Conservation (phyloP, 2,888 invertebrate genomes). For the Diarsia dahlii region DNA sequence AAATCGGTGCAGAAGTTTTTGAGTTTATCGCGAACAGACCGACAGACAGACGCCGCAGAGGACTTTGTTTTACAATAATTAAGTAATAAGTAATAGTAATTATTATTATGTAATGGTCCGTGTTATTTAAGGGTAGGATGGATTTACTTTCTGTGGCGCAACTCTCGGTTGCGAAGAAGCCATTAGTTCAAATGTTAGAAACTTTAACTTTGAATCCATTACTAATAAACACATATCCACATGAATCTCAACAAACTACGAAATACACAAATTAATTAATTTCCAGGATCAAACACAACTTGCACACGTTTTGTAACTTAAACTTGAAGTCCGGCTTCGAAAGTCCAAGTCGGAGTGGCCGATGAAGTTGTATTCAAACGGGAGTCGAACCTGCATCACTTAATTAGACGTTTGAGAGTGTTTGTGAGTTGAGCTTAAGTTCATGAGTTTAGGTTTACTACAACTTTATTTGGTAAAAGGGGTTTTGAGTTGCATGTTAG, state of each 20-base stretch:
- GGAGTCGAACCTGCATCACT: constrained; percentile 61
- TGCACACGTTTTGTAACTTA: constrained; percentile 41
- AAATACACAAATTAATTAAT: constrained; percentile 61
- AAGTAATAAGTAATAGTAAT: no score
- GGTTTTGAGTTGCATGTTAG: background rate
- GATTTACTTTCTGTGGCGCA: background rate
- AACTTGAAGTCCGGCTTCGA: constrained; percentile 40
- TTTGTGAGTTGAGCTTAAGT: constrained; percentile 28
- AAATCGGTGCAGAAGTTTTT: no score
- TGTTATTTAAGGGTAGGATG: background rate
- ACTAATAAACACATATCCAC: background rate
- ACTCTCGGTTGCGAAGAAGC: background rate
- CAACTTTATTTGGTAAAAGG: constrained; percentile 17
- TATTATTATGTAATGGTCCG: background rate
- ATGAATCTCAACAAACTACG: constrained; percentile 31
- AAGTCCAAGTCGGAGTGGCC: constrained; percentile 49
- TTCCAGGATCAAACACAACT: constrained; percentile 54
- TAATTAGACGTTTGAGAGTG: constrained; percentile 56
- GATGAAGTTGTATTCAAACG: constrained; percentile 57
- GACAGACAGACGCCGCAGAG: no score
- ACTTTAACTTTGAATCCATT: background rate
- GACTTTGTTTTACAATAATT: no score
- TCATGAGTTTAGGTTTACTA: constrained; percentile 22
- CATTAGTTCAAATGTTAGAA: background rate
- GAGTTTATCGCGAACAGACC: no score